A percentile compares a stretch with the other conserved stretches of the same genome.
phyloP scores from a whole-genome alignment of 1,140 invertebrate genomes.

The Sitodiplosis mosellana region DNA sequence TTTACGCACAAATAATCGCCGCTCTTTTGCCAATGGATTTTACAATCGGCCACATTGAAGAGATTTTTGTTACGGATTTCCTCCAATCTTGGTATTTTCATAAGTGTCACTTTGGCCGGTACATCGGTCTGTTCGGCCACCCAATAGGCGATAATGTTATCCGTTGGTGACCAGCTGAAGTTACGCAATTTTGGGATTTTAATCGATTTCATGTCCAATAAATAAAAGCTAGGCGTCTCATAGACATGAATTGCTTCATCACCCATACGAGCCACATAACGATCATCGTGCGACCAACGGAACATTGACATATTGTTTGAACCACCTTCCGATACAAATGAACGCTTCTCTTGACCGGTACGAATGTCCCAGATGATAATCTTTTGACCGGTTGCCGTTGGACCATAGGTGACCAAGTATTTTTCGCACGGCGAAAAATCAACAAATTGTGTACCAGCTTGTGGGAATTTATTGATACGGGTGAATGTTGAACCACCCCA shows the following conservation, averaged over 20 bases:
- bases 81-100: conserved; percentile 70
- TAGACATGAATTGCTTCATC: conserved; percentile 78
- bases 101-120: conserved; percentile 63
- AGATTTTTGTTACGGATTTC: conserved; percentile 93
- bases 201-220: conserved; percentile 87
- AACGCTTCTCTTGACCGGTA: conserved; percentile 80
- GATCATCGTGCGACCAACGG: conserved; percentile 94
- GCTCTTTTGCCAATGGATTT: conserved; percentile 97
- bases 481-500: conserved; percentile 92
- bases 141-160: conserved; percentile 95
- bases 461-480: conserved; percentile 80
- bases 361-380: conserved; percentile 90
- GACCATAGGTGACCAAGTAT: conserved; percentile 85
- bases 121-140: conserved; percentile 93
- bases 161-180: conserved; percentile 95
- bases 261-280: conserved; percentile 85
- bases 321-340: conserved; percentile 69
- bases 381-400: conserved; percentile 42
- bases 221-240: conserved; percentile 84
- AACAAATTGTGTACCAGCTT: conserved; percentile 81
- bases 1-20: conserved; percentile 97
- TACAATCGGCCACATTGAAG: conserved; percentile 95
- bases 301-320: conserved; percentile 77
- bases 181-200: conserved; percentile 83
- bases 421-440: conserved; percentile 97